A percentile compares a stretch with the other conserved stretches of the same genome.
Conservation (phyloP, 37 sponge, comb jelly and placozoan species). For the Tethya wilhelma region DNA sequence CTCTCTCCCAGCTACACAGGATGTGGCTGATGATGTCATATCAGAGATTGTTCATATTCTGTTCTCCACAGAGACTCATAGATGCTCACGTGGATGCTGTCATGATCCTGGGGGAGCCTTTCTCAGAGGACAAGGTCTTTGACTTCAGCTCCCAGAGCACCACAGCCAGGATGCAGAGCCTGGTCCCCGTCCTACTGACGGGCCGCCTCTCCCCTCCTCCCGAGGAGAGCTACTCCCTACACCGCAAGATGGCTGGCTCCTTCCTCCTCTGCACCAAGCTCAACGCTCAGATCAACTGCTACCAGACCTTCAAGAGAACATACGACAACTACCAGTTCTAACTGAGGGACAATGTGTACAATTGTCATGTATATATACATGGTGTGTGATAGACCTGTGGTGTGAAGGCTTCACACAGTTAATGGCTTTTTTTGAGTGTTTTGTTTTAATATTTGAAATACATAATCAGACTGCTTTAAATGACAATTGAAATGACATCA, state of each 20-base stretch:
- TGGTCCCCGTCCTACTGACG: constrained; percentile 77
- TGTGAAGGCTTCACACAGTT: neutral
- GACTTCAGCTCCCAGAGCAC: constrained; percentile 80
- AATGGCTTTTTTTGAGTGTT: neutral
- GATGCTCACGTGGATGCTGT: constrained; percentile 72
- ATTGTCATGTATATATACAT: neutral
- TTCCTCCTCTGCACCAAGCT: constrained; percentile 90
- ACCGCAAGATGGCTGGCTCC: constrained; percentile 88
- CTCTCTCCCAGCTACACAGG: too few relatives aligned
- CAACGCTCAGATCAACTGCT: constrained; percentile 64
- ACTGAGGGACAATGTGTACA: too few relatives aligned
- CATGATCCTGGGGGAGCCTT: constrained; percentile 86
- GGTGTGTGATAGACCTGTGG: neutral
- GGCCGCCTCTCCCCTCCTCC: constrained; percentile 91
- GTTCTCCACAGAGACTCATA: neutral
- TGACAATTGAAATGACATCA: too few relatives aligned
- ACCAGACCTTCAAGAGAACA: constrained; percentile 68
- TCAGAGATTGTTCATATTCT: too few relatives aligned
- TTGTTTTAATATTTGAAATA: neutral
- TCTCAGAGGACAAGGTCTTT: constrained; percentile 55
- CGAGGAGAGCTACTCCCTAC: constrained; percentile 92
- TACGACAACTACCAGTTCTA: constrained; percentile 47
- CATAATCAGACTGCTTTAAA: too few relatives aligned
- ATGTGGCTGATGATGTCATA: too few relatives aligned
- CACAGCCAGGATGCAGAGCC: constrained; percentile 59